phyloP scores from a whole-genome alignment of 2,797 vertebrate species.

The Chaetophractus vellerosus region DNA sequence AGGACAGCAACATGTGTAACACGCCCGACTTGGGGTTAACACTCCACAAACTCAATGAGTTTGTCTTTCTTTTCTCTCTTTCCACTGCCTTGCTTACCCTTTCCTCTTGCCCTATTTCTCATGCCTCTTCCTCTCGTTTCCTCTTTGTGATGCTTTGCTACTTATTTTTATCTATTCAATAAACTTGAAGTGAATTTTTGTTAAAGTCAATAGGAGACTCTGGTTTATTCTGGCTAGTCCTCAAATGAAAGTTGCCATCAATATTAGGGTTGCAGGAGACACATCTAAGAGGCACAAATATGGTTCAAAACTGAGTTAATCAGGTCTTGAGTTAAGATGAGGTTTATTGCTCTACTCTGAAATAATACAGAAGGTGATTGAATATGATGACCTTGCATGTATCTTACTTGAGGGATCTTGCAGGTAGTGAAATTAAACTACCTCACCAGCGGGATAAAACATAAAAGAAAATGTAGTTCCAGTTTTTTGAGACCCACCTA shows the following conservation, averaged over 20 bases:
- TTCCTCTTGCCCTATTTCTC: not conserved
- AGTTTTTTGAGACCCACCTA: not conserved
- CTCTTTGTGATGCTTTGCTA: not conserved
- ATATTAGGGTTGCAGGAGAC: not conserved
- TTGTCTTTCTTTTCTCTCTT: not conserved
- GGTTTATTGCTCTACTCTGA: not conserved
- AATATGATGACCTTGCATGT: not conserved
- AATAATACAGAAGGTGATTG: not conserved
- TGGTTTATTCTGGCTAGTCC: not conserved
- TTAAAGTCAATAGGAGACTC: not conserved
- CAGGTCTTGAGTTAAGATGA: not conserved
- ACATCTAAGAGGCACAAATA: not conserved
- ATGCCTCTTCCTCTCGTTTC: not conserved
- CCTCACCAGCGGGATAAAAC: not conserved
- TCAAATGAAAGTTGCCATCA: not conserved
- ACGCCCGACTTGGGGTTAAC: accelerated
- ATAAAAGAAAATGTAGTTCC: slow-evolving; percentile 26
- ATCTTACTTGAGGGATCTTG: not conserved
- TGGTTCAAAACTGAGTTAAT: not conserved
- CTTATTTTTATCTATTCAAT: not conserved
- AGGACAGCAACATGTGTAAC: no score
- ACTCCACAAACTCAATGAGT: not conserved
- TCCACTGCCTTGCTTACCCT: not conserved
- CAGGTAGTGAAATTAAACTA: not conserved
- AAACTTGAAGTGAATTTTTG: not conserved